Evolutionary conservation across 2,797 vertebrate genomes (phyloP), one percentile per base, ranked within the genome.

Genomic region (Trachops cirrhosus): DNA sequence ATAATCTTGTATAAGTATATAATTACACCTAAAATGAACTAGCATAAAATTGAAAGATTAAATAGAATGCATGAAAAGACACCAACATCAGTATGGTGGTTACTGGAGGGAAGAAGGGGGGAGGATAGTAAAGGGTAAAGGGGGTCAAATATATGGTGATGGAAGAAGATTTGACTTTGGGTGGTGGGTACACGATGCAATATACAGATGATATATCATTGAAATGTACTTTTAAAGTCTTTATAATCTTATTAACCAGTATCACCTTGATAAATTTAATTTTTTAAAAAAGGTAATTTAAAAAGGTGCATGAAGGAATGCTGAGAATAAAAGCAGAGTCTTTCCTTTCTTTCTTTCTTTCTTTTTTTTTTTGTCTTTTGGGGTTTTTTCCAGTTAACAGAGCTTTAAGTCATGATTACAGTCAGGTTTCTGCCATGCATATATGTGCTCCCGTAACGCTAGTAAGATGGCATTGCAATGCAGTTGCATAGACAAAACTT

Each of bases 381-480:
- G 44, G 44, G 2, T 29, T 68, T 70, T 1, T 52, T 48, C n/a
- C 6, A 62, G 2, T 70, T 48, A 41, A 37, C 2, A 78, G 26
- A 75, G 98, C 97, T 98, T 86, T 98, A 97, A 97, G 32, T 18
- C 26, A 9, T 57, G 77, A 41, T 29, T 62, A 19, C 1, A 41
- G 94, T 90, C 71, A 67, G 41, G 24, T 86, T 24, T 85, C 18
- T 57, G 64, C 70, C 59, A 87, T 94, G 95, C 96, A 86, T 86
- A 93, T 44, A 0, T 29, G 4, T 68, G 46, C 74, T 39, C 54
- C 54, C 8, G 68, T 80, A 9, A 2, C 14, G 32, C 90, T 57
- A 39, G 19, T 52, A 39, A 95, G 54, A 41, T 26, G 70, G 57
- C 37, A 71, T 10, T 89, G 4, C 67, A 77, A 97, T 79, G 89